Percentiles rank a stretch among this genome's conserved stretches.
These are phyloP conservation scores for Megalops atlanticus DNA, from an alignment of 2,113 vertebrate species.

Conservation along the genomic window DNA sequence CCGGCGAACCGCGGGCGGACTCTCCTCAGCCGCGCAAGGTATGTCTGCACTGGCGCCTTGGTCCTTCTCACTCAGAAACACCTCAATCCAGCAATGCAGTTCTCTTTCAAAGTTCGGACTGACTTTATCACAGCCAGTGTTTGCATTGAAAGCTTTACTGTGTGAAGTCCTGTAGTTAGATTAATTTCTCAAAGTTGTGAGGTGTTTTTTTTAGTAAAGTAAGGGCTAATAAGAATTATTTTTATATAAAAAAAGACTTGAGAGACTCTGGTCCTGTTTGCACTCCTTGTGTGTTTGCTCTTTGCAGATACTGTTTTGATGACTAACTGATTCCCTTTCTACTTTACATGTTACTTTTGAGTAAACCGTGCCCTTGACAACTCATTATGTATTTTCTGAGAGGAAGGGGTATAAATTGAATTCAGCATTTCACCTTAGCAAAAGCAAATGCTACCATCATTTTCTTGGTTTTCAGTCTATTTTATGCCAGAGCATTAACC, in stretches of 20 bases:
- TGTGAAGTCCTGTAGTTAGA: not conserved
- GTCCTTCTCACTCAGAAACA: not conserved
- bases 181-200: not conserved
- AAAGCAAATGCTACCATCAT: not conserved
- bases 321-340: not conserved
- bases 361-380: not conserved
- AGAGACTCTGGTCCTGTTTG: not conserved
- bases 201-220: not conserved
- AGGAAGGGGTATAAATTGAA: not conserved
- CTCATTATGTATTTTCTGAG: not conserved
- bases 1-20: conserved; percentile 29
- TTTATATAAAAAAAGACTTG: not conserved
- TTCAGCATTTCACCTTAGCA: not conserved
- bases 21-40: conserved; percentile 42
- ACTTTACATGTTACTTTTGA: not conserved
- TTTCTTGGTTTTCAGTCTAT: not conserved
- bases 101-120: not conserved
- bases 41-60: conserved; percentile 6
- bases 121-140: not conserved
- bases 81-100: not conserved
- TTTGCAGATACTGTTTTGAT: not conserved
- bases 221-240: not conserved
- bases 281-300: not conserved
- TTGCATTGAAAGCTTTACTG: not conserved
- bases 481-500: not conserved